Percentiles rank a stretch among this genome's conserved stretches.
These are phyloP conservation scores for Andricus grossulariae DNA, from an alignment of 1,140 invertebrate species.

Conservation along the genomic window DNA sequence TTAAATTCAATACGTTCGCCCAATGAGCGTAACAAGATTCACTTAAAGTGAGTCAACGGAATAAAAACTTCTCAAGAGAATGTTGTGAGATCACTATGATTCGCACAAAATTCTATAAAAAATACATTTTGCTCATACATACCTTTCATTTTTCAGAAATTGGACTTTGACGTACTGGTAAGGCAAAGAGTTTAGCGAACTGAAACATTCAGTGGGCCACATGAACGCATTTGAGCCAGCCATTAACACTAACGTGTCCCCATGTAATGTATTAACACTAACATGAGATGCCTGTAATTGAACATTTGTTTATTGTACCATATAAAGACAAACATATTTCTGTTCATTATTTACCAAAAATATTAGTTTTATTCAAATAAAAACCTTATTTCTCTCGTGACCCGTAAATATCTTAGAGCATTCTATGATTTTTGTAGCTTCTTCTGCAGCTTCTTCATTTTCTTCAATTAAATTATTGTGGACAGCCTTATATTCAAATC, in stretches of 20 bases:
- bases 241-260: conserved; percentile 51
- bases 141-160: conserved; percentile 55
- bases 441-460: conserved; percentile 28
- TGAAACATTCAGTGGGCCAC: conserved; percentile 52
- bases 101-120: neutral
- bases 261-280: conserved; percentile 27
- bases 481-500: conserved; percentile 42
- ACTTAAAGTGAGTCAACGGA: too few species aligned
- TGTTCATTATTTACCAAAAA: too few species aligned
- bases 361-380: neutral
- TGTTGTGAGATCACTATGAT: too few species aligned
- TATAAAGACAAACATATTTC: neutral
- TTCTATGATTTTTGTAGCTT: conserved; percentile 40
- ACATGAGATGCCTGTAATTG: conserved; percentile 50
- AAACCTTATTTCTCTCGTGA: conserved; percentile 39
- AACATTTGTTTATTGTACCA: neutral
- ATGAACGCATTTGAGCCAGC: conserved; percentile 51
- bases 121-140: conserved; percentile 17
- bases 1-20: too few species aligned
- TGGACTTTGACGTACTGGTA: conserved; percentile 58
- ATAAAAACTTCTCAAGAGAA: too few species aligned
- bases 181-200: conserved; percentile 39
- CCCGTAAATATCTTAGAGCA: conserved; percentile 44
- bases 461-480: conserved; percentile 39
- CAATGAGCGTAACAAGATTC: neutral